Evolutionary conservation across 2,888 invertebrate species (phyloP).

Genomic region (Oscheius onirici): DNA sequence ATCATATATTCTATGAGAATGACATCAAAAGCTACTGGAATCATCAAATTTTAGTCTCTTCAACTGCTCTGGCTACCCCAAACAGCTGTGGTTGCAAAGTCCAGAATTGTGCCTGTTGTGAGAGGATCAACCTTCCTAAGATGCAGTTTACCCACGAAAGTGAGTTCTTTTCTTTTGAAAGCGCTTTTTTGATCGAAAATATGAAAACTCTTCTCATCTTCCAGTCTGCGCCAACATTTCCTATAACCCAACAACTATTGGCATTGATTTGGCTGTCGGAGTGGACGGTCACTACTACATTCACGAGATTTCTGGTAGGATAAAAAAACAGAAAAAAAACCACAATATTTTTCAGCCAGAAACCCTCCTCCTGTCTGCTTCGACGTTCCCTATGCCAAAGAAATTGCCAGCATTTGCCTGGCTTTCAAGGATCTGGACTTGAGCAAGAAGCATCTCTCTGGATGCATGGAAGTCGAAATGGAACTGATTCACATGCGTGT

Average conservation of each 20-base stretch:
- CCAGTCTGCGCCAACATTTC: conserved; percentile 73
- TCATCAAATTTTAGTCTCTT: background rate
- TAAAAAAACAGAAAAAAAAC: background rate
- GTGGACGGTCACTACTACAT: conserved; percentile 71
- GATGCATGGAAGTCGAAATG: conserved; percentile 71
- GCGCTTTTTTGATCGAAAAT: too few species aligned
- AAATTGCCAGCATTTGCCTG: conserved; percentile 60
- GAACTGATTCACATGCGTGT: conserved; percentile 68
- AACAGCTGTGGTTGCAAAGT: conserved; percentile 65
- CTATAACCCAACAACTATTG: conserved; percentile 72
- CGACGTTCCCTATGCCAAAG: conserved; percentile 71
- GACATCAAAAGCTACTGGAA: too few species aligned
- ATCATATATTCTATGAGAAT: too few species aligned
- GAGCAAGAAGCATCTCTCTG: conserved; percentile 62
- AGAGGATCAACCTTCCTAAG: conserved; percentile 60
- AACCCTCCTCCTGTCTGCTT: conserved; percentile 73
- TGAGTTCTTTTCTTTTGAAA: conserved; percentile 28
- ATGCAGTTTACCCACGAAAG: conserved; percentile 58
- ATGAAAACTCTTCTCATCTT: too few species aligned
- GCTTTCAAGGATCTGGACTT: conserved; percentile 54
- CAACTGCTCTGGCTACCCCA: background rate
- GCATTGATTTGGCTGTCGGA: conserved; percentile 71
- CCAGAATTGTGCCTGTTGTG: conserved; percentile 71
- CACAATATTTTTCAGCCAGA: conserved; percentile 61
- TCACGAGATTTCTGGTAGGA: conserved; percentile 72